A percentile compares a stretch with the other conserved stretches of the same genome.
Evolutionary conservation across 2,888 invertebrate genomes (phyloP).

Genomic region (Ochropleura plecta): DNA sequence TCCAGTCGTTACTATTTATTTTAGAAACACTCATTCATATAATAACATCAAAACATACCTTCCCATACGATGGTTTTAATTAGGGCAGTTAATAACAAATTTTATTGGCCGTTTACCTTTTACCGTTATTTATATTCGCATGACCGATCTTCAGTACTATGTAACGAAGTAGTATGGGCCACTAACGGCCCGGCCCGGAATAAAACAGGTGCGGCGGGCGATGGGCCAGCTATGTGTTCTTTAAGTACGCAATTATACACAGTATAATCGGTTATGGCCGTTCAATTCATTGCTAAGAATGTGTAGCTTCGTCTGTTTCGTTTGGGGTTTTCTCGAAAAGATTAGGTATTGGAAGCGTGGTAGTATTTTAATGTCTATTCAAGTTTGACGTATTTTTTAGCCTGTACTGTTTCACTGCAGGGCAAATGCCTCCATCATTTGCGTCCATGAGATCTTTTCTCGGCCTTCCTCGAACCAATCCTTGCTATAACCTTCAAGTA

Average conservation of each 20-base stretch:
- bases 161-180: slow-evolving; percentile 46
- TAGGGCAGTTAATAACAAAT: slow-evolving; percentile 27
- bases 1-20: not conserved
- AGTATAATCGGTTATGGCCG: slow-evolving; percentile 13
- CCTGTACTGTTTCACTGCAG: too few species aligned
- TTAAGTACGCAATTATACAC: slow-evolving; percentile 38
- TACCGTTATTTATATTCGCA: slow-evolving; percentile 61
- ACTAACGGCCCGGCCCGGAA: slow-evolving; percentile 57
- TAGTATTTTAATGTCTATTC: too few species aligned
- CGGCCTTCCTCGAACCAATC: too few species aligned
- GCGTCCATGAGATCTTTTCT: too few species aligned
- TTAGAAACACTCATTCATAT: slow-evolving; percentile 3
- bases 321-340: too few species aligned
- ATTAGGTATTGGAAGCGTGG: too few species aligned
- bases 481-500: too few species aligned
- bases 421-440: too few species aligned
- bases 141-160: slow-evolving; percentile 54
- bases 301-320: not conserved
- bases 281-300: not conserved
- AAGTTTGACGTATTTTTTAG: not conserved
- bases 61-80: slow-evolving; percentile 30
- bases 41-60: slow-evolving; percentile 20
- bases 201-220: slow-evolving; percentile 55
- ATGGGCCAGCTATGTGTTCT: slow-evolving; percentile 30
- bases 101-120: slow-evolving; percentile 38